These are phyloP conservation scores for Poeciliopsis prolifica DNA, from an alignment of 2,113 vertebrate species.

Conservation along the genomic window DNA sequence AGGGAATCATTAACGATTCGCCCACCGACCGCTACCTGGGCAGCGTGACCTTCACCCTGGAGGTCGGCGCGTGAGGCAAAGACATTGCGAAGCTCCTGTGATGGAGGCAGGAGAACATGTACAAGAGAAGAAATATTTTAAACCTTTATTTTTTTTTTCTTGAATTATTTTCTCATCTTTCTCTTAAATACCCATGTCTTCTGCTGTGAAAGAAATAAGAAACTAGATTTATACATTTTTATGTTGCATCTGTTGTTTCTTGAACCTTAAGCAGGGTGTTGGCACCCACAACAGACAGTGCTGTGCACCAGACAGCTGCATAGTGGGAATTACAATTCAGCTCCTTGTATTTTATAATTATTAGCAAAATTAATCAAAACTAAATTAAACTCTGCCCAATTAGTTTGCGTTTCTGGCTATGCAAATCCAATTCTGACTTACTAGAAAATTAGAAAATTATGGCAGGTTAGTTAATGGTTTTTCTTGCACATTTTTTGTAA, in stretches of 20 bases:
- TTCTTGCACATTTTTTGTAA: conserved; percentile 42
- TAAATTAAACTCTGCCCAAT: conserved; percentile 63
- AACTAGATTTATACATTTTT: conserved; percentile 32
- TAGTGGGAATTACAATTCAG: conserved; percentile 53
- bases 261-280: conserved; percentile 25
- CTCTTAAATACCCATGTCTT: conserved; percentile 44
- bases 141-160: conserved; percentile 53
- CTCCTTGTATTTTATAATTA: conserved; percentile 64
- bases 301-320: conserved; percentile 58
- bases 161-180: conserved; percentile 47
- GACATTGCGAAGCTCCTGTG: conserved; percentile 21
- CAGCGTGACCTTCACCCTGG: conserved; percentile 90
- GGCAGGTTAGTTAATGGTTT: conserved; percentile 54
- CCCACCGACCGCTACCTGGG: conserved; percentile 91
- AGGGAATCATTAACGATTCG: conserved; percentile 87
- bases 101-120: conserved; percentile 49
- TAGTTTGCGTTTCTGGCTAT: conserved; percentile 72
- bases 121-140: conserved; percentile 42
- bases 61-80: conserved; percentile 81
- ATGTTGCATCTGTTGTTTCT: conserved; percentile 37
- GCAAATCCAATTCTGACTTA: conserved; percentile 73
- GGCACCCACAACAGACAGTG: conserved; percentile 56
- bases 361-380: conserved; percentile 71
- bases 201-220: conserved; percentile 51
- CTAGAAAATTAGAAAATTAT: conserved; percentile 46